A percentile compares a stretch with the other conserved stretches of the same genome.
Conservation (phyloP, 2,113 vertebrate genomes). For the Ailurus styani region DNA sequence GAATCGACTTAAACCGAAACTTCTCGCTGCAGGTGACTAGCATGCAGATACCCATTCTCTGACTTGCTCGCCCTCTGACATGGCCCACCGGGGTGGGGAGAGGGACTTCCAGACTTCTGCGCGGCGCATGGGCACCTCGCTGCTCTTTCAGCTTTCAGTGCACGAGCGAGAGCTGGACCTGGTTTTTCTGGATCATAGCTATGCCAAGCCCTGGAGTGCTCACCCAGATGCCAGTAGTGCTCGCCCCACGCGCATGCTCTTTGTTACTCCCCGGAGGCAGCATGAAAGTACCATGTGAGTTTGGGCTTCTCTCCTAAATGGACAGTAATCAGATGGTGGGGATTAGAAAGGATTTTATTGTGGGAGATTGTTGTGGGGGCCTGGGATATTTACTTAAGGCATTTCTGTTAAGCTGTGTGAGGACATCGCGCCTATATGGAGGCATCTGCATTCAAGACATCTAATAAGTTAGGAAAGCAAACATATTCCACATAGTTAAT, state of each 20-base stretch:
- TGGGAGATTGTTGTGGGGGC: neutral
- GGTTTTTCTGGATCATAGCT: conserved; percentile 96
- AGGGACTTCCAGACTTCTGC: conserved; percentile 92
- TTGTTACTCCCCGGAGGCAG: conserved; percentile 90
- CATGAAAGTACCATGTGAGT: conserved; percentile 88
- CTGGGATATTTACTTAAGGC: neutral
- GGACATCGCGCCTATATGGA: neutral
- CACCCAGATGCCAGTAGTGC: conserved; percentile 96
- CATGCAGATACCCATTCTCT: conserved; percentile 27
- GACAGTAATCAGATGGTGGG: neutral
- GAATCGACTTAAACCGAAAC: neutral
- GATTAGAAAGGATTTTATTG: neutral
- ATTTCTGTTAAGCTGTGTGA: neutral
- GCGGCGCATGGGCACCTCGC: conserved; percentile 93
- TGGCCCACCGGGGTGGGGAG: conserved; percentile 88
- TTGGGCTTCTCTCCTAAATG: neutral
- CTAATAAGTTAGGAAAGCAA: neutral
- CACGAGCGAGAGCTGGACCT: conserved; percentile 95
- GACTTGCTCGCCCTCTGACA: conserved; percentile 68
- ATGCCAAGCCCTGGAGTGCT: conserved; percentile 96
- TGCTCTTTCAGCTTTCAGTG: conserved; percentile 93
- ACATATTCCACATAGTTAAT: neutral
- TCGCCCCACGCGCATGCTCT: conserved; percentile 92
- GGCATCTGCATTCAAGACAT: neutral
- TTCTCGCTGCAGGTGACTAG: conserved; percentile 55